Conservation (phyloP, 2,888 invertebrate species). For the Drosophila neonasuta region DNA sequence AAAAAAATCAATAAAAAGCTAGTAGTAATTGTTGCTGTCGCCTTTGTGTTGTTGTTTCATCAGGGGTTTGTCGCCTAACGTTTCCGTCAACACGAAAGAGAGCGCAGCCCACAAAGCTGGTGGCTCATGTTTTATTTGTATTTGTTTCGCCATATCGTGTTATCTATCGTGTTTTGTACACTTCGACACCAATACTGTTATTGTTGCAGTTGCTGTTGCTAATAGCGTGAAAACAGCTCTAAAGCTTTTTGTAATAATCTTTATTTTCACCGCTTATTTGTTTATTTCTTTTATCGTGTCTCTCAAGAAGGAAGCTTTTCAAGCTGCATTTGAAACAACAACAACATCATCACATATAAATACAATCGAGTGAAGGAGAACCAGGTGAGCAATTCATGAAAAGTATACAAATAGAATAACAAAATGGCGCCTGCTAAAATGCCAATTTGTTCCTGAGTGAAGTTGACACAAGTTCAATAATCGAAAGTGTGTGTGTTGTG, state of each 20-base stretch:
- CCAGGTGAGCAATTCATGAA: constrained; percentile 36
- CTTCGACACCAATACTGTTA: constrained; percentile 10
- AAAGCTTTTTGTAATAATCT: constrained; percentile 28
- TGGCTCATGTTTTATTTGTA: constrained; percentile 18
- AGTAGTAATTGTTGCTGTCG: constrained; percentile 49
- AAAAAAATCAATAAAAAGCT: constrained; percentile 70
- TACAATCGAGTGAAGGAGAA: constrained; percentile 12
- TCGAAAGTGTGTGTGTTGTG: constrained; percentile 66
- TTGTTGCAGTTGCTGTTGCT: constrained; percentile 19
- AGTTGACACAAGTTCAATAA: constrained; percentile 68
- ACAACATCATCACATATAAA: constrained; percentile 12
- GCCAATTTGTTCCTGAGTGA: constrained; percentile 13
- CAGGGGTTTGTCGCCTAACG: constrained; percentile 54
- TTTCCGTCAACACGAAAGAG: constrained; percentile 64
- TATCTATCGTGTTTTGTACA: constrained; percentile 33
- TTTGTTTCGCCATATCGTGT: constrained; percentile 21
- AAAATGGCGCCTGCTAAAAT: constrained; percentile 47
- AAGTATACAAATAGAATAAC: constrained; percentile 12
- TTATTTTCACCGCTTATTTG: constrained; percentile 23
- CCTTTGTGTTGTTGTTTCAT: constrained; percentile 31
- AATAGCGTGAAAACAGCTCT: constrained; percentile 32
- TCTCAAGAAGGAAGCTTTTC: constrained; percentile 41
- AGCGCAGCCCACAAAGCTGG: constrained; percentile 22
- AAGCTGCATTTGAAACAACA: constrained; percentile 51
- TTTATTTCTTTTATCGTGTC: constrained; percentile 42